A percentile compares a stretch with the other conserved stretches of the same genome.
phyloP scores from a whole-genome alignment of 1,140 invertebrate genomes.

The Drosophila equinoxialis region DNA sequence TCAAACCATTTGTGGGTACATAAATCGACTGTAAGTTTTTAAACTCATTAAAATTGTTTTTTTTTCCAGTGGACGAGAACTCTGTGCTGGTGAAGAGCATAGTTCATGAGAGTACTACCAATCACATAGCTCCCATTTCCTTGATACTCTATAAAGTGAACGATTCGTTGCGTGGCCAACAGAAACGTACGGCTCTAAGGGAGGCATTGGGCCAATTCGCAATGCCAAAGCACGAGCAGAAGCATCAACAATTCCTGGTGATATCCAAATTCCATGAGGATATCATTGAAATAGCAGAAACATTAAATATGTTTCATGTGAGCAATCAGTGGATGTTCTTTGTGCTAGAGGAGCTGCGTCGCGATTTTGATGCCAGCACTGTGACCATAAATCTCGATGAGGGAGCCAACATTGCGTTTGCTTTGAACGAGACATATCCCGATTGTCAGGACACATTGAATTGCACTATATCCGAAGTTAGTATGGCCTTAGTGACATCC shows the following conservation, averaged over 20 bases:
- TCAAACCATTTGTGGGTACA: conserved; percentile 86
- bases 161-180: conserved; percentile 62
- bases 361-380: conserved; percentile 83
- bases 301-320: conserved; percentile 87
- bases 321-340: conserved; percentile 91
- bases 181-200: conserved; percentile 58
- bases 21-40: neutral
- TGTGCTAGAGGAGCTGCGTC: conserved; percentile 85
- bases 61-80: conserved; percentile 59
- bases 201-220: conserved; percentile 60
- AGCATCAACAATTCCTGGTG: conserved; percentile 75
- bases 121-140: conserved; percentile 73
- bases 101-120: conserved; percentile 69
- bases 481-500: conserved; percentile 86
- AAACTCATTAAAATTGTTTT: neutral
- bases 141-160: conserved; percentile 73
- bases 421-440: conserved; percentile 87
- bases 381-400: conserved; percentile 86
- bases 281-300: conserved; percentile 88
- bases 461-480: conserved; percentile 84
- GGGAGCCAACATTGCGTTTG: conserved; percentile 92
- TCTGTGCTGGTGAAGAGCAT: conserved; percentile 67
- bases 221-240: conserved; percentile 42
- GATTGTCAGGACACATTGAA: conserved; percentile 65
- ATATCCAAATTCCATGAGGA: conserved; percentile 83